Evolutionary conservation across 2,888 invertebrate genomes (phyloP), one percentile per base, ranked within the genome.

Genomic region (Nomada hirtipes): DNA sequence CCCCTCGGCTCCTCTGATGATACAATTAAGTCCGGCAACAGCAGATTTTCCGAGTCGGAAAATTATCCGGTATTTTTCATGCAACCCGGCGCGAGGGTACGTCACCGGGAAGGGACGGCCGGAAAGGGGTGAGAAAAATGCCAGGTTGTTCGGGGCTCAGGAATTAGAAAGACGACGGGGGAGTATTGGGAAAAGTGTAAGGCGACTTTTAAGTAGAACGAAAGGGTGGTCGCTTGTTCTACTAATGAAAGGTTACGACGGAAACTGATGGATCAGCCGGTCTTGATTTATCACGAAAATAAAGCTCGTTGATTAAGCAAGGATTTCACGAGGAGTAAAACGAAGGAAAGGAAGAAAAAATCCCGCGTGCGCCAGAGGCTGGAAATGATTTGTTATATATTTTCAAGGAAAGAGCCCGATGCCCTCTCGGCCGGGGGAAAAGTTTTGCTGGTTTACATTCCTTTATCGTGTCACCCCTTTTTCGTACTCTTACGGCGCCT

Each of bases 1-100:
- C 89, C 88, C 88, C 82, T 83, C 81, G 90, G 88, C 89, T 90
- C 89, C 89, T 50, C 60, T 94, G 93, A 94, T 94, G 93, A 93
- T 93, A 93, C 94, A 93, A 94, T 94, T 94, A 94, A 94, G 92
- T 90, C 89, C 84, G 85, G 87, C 82, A 89, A 89, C 90, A 88
- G 89, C 87, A 87, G 89, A 91, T 92, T 92, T 91, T 90, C 91
- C 89, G 92, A 90, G 90, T 90, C 89, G 92, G 91, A 92, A 92
- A 93, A 93, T 94, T 92, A 91, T 93, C 92, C 91, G 89, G 91
- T 92, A 93, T 93, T 94, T 94, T 93, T 94, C 93, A 92, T 90
- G 91, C 86, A 36, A 81, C 79, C 83, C 74, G 72, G 84, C 73
- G 82, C 59, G 73, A 87, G 88, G 88, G 87, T 85, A 83, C 87